Percentiles rank a stretch among this genome's conserved stretches.
Evolutionary conservation across 2,888 invertebrate species (phyloP).

Genomic region (Ormyrus thymus): DNA sequence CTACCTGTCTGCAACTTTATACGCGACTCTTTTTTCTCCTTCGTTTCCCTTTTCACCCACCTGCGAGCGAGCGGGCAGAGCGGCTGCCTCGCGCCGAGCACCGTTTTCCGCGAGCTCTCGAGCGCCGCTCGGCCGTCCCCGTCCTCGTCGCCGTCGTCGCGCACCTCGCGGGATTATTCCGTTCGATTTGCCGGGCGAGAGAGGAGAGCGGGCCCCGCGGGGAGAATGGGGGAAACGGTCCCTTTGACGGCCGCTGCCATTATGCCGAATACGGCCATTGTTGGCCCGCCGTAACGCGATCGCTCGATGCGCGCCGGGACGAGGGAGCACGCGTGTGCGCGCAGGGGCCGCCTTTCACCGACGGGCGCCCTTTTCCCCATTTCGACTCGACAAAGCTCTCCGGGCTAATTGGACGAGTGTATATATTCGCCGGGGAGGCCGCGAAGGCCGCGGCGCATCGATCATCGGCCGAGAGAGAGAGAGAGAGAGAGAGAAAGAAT

Average conservation of each 20-base stretch:
- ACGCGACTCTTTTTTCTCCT: no score
- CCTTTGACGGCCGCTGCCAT: slow-evolving; percentile 24
- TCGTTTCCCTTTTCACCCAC: no score
- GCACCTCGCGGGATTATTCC: slow-evolving; percentile 46
- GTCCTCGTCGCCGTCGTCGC: background rate
- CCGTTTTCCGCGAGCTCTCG: no score
- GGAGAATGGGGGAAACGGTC: slow-evolving; percentile 32
- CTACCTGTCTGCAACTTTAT: no score
- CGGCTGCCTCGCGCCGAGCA: no score
- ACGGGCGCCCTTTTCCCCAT: background rate
- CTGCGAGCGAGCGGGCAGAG: no score
- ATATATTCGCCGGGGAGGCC: background rate
- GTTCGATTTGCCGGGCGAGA: slow-evolving; percentile 47
- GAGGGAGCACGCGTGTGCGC: background rate
- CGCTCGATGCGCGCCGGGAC: background rate
- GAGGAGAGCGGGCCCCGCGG: slow-evolving; percentile 5
- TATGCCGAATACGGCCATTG: slow-evolving; percentile 1
- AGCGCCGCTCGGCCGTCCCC: no score
- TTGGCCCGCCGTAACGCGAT: slow-evolving; percentile 24
- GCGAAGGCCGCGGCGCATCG: background rate
- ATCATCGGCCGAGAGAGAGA: background rate
- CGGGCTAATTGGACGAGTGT: slow-evolving; percentile 31
- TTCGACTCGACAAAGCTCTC: slow-evolving; percentile 2
- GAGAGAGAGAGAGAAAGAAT: background rate
- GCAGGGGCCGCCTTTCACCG: background rate